Evolutionary conservation across 2,888 invertebrate species (phyloP).

Genomic region (Ornithoptera alexandrae): DNA sequence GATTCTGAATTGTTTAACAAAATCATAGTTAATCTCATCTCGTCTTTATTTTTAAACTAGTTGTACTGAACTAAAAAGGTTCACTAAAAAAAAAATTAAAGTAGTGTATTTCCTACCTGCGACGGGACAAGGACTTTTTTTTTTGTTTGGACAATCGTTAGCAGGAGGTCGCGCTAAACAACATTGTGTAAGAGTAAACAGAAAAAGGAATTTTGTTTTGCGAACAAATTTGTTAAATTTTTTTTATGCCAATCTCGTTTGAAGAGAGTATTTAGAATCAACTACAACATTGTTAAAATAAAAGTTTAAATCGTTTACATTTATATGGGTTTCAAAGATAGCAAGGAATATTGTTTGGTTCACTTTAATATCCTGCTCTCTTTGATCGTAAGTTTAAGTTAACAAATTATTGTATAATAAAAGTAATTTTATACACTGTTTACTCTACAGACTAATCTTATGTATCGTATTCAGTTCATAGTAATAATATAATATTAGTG

Average conservation of each 20-base stretch:
- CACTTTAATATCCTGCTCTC: too few species aligned
- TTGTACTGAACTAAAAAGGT: conserved; percentile 17
- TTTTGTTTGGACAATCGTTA: conserved; percentile 23
- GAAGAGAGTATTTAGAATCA: too few species aligned
- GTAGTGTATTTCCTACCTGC: conserved; percentile 24
- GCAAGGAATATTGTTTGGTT: too few species aligned
- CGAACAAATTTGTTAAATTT: not conserved
- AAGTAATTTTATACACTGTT: too few species aligned
- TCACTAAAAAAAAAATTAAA: conserved; percentile 3
- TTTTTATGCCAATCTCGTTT: not conserved
- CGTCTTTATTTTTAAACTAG: not conserved
- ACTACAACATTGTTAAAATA: not conserved
- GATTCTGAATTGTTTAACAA: not conserved
- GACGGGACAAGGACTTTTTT: conserved; percentile 3
- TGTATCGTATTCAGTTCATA: too few species aligned
- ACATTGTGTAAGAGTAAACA: conserved; percentile 12
- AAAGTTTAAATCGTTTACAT: too few species aligned
- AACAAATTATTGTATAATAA: too few species aligned
- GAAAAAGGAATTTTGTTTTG: conserved; percentile 2
- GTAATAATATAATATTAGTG: too few species aligned
- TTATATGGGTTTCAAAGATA: too few species aligned
- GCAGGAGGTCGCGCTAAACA: conserved; percentile 21
- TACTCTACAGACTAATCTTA: too few species aligned
- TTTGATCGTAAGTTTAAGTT: too few species aligned
- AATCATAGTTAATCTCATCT: not conserved